Base-by-base conservation (phyloP, 2,113 vertebrate species). In the Sterrhoptilus dennistouni region DNA sequence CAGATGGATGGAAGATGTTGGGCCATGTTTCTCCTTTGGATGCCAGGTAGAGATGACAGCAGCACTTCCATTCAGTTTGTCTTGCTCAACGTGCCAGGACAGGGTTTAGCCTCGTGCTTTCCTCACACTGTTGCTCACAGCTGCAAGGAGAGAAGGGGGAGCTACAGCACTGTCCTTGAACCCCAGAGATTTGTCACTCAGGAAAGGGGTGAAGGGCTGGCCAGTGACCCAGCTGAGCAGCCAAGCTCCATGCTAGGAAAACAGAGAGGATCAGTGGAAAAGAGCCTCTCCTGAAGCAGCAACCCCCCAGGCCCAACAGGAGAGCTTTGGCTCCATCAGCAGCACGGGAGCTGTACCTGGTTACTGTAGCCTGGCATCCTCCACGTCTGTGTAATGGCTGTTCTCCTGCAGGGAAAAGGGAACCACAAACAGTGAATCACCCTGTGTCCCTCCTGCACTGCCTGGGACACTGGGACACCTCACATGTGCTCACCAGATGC, bases 361-460 rank as follows among this genome's bases (percentile, higher is more conserved):
- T 98, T 98, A 99, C 95, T 98, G 98, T 96, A 98, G 98, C 87
- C 98, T 97, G 94, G 98, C 96, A 35, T 98, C 98, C 89, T 98
- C 98, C 88, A 80, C 94, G 10, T 98, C 98, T 98, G 98, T 98
- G 94, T 98, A 98, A 97, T 98, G 98, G 97, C 98, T 98, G 97
- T 98, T 98, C 93, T 98, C 98, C 98, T 98, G 95, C 52, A 61
- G 79, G 65, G 80, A 66, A 87, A 90, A 95, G 89, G 77, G 80
- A 93, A 96, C 74, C 80, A 77, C 93, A 92, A 65, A 95, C 42
- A 89, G 68, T 79, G 1, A 95, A 42, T 94, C 78, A 84, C 35
- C 54, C 38, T 0, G 3, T 16, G 68, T 23, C 61, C 74, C 77
- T 77, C 65, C 65, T 91, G 87, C 60, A 83, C 80, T 69, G 50